These are phyloP conservation scores for Lateolabrax maculatus DNA, from an alignment of 2,797 vertebrate genomes.

Conservation along the genomic window DNA sequence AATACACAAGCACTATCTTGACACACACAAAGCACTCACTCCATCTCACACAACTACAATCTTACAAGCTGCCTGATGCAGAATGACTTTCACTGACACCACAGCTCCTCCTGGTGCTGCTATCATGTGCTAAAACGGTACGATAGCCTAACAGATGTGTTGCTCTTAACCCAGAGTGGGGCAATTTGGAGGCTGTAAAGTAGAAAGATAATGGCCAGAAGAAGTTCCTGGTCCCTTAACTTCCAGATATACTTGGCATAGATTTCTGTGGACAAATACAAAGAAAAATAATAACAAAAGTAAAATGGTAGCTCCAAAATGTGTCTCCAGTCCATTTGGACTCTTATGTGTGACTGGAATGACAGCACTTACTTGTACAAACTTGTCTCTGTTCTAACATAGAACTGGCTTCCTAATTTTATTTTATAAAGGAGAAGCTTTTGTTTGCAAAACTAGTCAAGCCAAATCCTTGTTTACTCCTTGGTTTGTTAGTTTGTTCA, in stretches of 20 bases:
- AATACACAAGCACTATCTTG: constrained; percentile 50
- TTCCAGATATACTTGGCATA: constrained; percentile 48
- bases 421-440: constrained; percentile 51
- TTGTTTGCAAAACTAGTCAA: constrained; percentile 71
- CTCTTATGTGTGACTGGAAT: constrained; percentile 72
- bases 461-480: constrained; percentile 75
- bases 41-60: constrained; percentile 29
- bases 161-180: constrained; percentile 55
- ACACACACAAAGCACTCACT: constrained; percentile 45
- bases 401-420: constrained; percentile 61
- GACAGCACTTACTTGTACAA: constrained; percentile 70
- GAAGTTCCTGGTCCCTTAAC: constrained; percentile 50
- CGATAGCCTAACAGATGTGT: constrained; percentile 44
- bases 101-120: constrained; percentile 71
- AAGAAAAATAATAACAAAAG: constrained; percentile 47
- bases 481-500: constrained; percentile 72
- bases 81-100: constrained; percentile 50
- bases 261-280: constrained; percentile 55
- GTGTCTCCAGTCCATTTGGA: constrained; percentile 64
- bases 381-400: constrained; percentile 66
- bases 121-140: constrained; percentile 34
- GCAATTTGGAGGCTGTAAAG: constrained; percentile 49
- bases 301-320: constrained; percentile 61
- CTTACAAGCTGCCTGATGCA: constrained; percentile 45
- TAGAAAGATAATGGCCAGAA: constrained; percentile 46